Conservation (phyloP, 1,140 invertebrate species). For the Pseudomyrmex sp. region DNA sequence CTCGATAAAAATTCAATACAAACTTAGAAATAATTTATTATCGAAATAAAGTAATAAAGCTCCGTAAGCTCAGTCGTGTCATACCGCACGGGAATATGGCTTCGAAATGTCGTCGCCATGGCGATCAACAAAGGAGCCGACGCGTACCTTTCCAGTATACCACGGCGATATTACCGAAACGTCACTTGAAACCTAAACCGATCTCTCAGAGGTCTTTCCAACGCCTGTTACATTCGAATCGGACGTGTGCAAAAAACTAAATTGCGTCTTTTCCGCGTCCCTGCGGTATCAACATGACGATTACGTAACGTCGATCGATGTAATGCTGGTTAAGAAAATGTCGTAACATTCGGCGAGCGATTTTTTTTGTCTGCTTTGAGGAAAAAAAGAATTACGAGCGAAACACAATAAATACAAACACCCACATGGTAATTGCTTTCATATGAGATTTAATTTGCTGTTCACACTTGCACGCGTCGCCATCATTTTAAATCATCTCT, state of each 20-base stretch:
- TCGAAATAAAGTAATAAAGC: background rate
- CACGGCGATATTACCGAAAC: conserved; percentile 8
- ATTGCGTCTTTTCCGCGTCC: background rate
- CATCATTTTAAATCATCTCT: conserved; percentile 14
- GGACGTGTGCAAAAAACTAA: conserved; percentile 1
- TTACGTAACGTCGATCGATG: conserved; percentile 18
- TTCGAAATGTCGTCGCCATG: conserved; percentile 77
- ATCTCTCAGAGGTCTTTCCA: background rate
- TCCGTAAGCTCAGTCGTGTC: background rate
- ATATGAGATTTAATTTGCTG: conserved; percentile 16
- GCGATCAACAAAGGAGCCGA: conserved; percentile 71
- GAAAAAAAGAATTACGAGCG: conserved; percentile 4
- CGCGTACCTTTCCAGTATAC: conserved; percentile 1
- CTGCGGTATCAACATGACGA: background rate
- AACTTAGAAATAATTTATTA: background rate
- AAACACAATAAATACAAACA: conserved; percentile 38
- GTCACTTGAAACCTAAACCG: background rate
- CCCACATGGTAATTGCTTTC: conserved; percentile 48
- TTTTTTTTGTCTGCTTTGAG: background rate
- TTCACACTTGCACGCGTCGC: background rate
- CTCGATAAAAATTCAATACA: background rate
- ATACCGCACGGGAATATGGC: conserved; percentile 13
- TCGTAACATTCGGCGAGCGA: conserved; percentile 1
- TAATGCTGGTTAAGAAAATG: background rate
- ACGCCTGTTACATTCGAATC: background rate